Base-by-base conservation (phyloP, 2,888 invertebrate genomes). In the Tipula lateralis region DNA sequence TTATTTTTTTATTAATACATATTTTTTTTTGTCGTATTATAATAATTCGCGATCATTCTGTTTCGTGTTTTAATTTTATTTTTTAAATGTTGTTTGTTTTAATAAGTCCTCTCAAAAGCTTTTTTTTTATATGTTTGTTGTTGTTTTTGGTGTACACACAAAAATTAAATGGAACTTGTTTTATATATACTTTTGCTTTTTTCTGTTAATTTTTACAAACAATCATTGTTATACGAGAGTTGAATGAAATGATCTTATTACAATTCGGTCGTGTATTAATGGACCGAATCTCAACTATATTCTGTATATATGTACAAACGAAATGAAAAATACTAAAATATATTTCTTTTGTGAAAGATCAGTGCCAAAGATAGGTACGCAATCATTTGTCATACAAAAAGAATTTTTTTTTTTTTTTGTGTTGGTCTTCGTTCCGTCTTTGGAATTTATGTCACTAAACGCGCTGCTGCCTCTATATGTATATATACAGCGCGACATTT, bases 91-190 rank as follows among this genome's bases (percentile, higher is more conserved):
- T 66, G 66, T 66, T 66, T 66, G 66, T 66, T 66, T 66, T 66
- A 66, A 66, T 66, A 66, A 66, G 66, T 66, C 16, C 44, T 50
- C 44, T 50, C 44, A 16, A 2, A 36, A 36, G 9, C 2, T 9
- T 36, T 36, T n/a, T n/a, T n/a, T n/a, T n/a, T n/a, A n/a, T n/a
- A n/a, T n/a, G n/a, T n/a, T n/a, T n/a, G n/a, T n/a, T n/a, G n/a
- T n/a, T n/a, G n/a, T n/a, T n/a, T n/a, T n/a, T n/a, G n/a, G n/a
- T n/a, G 0, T 44, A n/a, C 5, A 66, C 66, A 24, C 24, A 66
- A 66, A 66, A 66, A 66, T 66, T 66, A 66, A 66, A 66, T 66
- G 66, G 24, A 66, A 66, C 66, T 66, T 66, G 66, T 66, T 66
- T 66, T 50, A 7, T 50, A 19, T 13, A 44, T 16, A 66, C 66